These are phyloP conservation scores for Drosophila multiciliata DNA, from an alignment of 2,888 invertebrate species.

Conservation along the genomic window DNA sequence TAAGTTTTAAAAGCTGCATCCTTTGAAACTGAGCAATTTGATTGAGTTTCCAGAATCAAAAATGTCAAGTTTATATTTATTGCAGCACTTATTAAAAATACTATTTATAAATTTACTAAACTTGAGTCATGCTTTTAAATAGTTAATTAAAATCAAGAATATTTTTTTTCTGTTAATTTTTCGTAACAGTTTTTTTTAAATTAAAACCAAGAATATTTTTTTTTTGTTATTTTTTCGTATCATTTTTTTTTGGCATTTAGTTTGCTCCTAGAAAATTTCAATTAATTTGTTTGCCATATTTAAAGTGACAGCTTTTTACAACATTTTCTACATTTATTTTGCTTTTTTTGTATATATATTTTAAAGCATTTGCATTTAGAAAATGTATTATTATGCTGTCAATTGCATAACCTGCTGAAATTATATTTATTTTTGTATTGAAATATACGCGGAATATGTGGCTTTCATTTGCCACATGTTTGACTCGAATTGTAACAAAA, in stretches of 20 bases:
- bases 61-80: neutral
- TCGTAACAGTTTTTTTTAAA: neutral
- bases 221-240: neutral
- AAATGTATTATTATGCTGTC: slow-evolving; percentile 55
- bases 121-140: neutral
- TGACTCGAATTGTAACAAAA: slow-evolving; percentile 45
- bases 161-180: neutral
- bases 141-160: neutral
- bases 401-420: slow-evolving; percentile 36
- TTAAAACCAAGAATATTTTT: neutral
- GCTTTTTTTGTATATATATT: neutral
- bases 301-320: slow-evolving; percentile 20
- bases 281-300: slow-evolving; percentile 5
- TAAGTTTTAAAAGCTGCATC: neutral
- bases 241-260: neutral
- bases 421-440: slow-evolving; percentile 5
- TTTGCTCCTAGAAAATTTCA: neutral
- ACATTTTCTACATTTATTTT: slow-evolving; percentile 10
- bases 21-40: neutral
- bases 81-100: neutral
- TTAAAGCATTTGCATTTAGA: slow-evolving; percentile 5
- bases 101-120: neutral
- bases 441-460: neutral
- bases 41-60: neutral
- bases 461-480: slow-evolving; percentile 43